phyloP scores from a whole-genome alignment of 2,113 vertebrate genomes.

The Phyllostomus discolor region DNA sequence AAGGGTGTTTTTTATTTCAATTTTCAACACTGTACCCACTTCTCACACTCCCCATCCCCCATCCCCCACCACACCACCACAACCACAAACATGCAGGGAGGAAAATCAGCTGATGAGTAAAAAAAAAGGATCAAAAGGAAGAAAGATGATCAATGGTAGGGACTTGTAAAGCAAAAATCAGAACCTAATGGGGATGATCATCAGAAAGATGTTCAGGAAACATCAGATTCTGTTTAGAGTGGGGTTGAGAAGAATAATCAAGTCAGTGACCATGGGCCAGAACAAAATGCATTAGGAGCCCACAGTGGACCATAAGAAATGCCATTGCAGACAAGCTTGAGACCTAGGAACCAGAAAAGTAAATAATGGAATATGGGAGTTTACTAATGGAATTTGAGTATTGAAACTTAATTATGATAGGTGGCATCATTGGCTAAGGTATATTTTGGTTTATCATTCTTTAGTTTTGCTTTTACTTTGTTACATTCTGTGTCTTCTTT shows the following conservation, averaged over 20 bases:
- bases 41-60: neutral
- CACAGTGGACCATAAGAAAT: neutral
- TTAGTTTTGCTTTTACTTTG: slow-evolving; percentile 9
- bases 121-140: neutral
- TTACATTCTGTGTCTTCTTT: neutral
- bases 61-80: neutral
- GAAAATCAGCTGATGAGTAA: neutral
- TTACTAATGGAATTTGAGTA: neutral
- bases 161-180: neutral
- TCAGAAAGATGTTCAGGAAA: neutral
- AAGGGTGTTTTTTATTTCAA: neutral
- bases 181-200: neutral
- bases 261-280: neutral
- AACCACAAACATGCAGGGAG: neutral
- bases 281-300: neutral
- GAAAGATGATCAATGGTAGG: neutral
- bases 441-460: neutral
- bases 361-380: neutral
- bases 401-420: neutral
- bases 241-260: neutral
- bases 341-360: neutral
- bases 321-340: neutral
- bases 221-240: neutral
- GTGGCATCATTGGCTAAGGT: neutral
- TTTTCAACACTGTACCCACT: neutral